phyloP scores from a whole-genome alignment of 2,113 vertebrate species.

The Eolophus roseicapilla region DNA sequence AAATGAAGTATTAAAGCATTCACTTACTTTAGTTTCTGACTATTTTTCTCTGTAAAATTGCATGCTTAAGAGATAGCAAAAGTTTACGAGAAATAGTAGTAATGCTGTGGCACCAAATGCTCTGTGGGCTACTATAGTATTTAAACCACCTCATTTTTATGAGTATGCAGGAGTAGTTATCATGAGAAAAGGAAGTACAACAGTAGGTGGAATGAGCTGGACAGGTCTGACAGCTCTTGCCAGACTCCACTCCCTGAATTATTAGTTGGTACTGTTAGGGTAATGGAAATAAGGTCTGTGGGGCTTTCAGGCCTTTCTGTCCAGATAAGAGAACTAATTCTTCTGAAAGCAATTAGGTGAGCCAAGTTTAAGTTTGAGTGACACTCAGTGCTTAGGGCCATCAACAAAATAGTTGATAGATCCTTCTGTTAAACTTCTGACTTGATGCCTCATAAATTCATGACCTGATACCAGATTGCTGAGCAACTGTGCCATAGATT shows the following conservation, averaged over 20 bases:
- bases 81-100: not conserved
- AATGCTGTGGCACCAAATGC: not conserved
- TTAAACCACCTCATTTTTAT: not conserved
- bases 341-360: not conserved
- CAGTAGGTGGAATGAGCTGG: not conserved
- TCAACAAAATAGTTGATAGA: not conserved
- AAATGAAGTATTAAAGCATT: not conserved
- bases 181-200: not conserved
- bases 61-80: not conserved
- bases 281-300: not conserved
- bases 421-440: not conserved
- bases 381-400: not conserved
- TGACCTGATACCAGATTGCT: not conserved
- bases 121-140: not conserved
- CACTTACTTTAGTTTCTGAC: not conserved
- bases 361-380: not conserved
- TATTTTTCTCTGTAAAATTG: not conserved
- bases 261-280: not conserved
- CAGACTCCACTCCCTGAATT: not conserved
- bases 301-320: not conserved
- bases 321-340: not conserved
- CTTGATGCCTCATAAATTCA: not conserved
- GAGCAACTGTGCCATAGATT: not conserved
- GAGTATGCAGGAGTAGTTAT: not conserved
- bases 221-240: slow-evolving; percentile 2